Base-by-base conservation (phyloP, 2,888 invertebrate genomes). In the Apotomis betuletana region DNA sequence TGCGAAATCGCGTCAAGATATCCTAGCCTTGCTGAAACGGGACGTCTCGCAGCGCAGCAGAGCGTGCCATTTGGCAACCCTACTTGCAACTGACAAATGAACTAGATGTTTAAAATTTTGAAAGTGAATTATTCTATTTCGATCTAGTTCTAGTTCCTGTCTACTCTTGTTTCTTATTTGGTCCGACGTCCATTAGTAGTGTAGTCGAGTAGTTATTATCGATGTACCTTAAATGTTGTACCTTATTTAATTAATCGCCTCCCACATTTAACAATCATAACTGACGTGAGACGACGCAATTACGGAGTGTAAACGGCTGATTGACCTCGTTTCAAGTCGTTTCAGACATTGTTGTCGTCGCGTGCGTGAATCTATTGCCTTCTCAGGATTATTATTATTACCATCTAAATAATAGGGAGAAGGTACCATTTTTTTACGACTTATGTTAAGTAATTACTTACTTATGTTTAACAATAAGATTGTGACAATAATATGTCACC, bases 271-370 rank as follows among this genome's bases (percentile, higher is more conserved):
- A 49, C 36, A 51, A 44, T 44, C 38, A 46, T 59, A 38, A 67
- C n/a, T 58, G 57, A 36, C 57, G 36, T 54, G 27, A 27, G 27
- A 27, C 27, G 27, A 27, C 12, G 44, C 38, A 46, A 57, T 51
- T 62, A 49, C 44, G 12, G n/a, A 27, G 65, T 65, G 57, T 54
- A 54, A 69, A 62, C 44, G 58, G 41, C 15, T 36, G 55, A 67
- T 57, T 71, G 67, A 71, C 71, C 70, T 41, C 57, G 55, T 67
- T 67, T 38, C 60, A 52, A 12, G n/a, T 41, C 57, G 55, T 67
- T 67, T 38, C 60, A 52, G 38, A 41, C 38, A 52, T 10, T n/a
- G n/a, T 15, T 15, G 54, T 10, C 36, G 10, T 60, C 36, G 59
- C 64, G 59, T 64, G 59, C 64, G 59, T 64, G 59, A 59, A 60